Conservation (phyloP, 2,888 invertebrate species). For the Unio delphinus region DNA sequence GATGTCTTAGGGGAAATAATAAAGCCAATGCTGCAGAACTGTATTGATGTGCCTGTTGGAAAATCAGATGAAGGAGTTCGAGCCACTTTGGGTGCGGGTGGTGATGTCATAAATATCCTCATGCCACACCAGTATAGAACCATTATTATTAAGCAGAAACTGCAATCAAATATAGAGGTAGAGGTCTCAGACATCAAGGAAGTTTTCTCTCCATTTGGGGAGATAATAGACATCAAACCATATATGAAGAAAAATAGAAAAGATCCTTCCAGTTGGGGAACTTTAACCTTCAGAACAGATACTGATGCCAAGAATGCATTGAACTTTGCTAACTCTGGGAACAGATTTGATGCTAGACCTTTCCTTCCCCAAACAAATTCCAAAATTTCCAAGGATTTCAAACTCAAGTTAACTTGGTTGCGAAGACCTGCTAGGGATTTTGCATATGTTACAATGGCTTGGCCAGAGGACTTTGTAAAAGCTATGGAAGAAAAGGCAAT, state of each 20-base stretch:
- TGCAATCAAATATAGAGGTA: slow-evolving; percentile 10
- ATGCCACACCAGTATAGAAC: slow-evolving; percentile 50
- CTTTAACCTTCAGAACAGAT: slow-evolving; percentile 36
- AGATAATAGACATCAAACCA: slow-evolving; percentile 36
- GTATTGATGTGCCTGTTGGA: slow-evolving; percentile 28
- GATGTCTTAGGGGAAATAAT: slow-evolving; percentile 10
- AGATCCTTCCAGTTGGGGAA: slow-evolving; percentile 44
- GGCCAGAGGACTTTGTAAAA: slow-evolving; percentile 22
- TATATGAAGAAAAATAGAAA: slow-evolving; percentile 21
- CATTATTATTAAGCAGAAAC: slow-evolving; percentile 30
- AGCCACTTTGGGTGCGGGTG: slow-evolving; percentile 47
- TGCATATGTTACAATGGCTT: slow-evolving; percentile 39
- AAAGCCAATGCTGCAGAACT: slow-evolving; percentile 20
- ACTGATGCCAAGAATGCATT: slow-evolving; percentile 32
- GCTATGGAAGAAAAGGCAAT: slow-evolving; percentile 1
- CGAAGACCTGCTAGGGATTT: slow-evolving; percentile 43
- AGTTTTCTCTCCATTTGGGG: slow-evolving; percentile 20
- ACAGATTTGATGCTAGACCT: slow-evolving; percentile 10
- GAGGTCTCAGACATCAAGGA: slow-evolving; percentile 9
- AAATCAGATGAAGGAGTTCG: slow-evolving; percentile 26
- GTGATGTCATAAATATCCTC: slow-evolving; percentile 36
- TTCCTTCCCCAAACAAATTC: not conserved
- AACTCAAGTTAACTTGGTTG: slow-evolving; percentile 46
- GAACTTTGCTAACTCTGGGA: slow-evolving; percentile 12
- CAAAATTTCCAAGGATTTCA: slow-evolving; percentile 17